These are phyloP conservation scores for Oceanites oceanicus DNA, from an alignment of 2,113 vertebrate genomes.

Conservation along the genomic window DNA sequence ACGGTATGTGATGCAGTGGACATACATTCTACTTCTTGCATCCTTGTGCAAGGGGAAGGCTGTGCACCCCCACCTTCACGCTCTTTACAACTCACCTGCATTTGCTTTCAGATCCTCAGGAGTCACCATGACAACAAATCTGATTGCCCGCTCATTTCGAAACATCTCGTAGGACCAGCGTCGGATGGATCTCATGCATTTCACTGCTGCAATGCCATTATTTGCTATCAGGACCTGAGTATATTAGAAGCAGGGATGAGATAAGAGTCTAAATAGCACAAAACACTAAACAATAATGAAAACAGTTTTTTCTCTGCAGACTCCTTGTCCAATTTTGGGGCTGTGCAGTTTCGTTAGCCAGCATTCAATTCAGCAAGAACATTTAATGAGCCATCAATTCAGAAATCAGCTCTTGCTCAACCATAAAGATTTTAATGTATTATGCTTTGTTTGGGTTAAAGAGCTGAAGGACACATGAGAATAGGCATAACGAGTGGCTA, in stretches of 20 bases:
- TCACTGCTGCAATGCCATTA: constrained; percentile 98
- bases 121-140: constrained; percentile 98
- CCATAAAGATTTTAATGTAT: neutral
- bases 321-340: neutral
- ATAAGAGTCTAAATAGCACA: neutral
- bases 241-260: neutral
- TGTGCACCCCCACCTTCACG: neutral
- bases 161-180: constrained; percentile 99
- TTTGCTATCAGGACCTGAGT: constrained; percentile 97
- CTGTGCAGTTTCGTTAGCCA: neutral
- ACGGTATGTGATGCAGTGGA: fast-evolving
- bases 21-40: fast-evolving
- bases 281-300: neutral
- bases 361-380: neutral
- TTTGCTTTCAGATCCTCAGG: constrained; percentile 98
- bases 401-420: neutral
- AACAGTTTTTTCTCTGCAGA: neutral
- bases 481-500: neutral
- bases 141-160: constrained; percentile 93
- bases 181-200: constrained; percentile 98
- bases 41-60: fast-evolving
- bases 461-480: neutral
- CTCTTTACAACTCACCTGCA: constrained; percentile 80
- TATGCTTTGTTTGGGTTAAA: neutral
- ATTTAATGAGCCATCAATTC: neutral